Base-by-base conservation (phyloP, 2,113 vertebrate genomes). In the Pedetes capensis region DNA sequence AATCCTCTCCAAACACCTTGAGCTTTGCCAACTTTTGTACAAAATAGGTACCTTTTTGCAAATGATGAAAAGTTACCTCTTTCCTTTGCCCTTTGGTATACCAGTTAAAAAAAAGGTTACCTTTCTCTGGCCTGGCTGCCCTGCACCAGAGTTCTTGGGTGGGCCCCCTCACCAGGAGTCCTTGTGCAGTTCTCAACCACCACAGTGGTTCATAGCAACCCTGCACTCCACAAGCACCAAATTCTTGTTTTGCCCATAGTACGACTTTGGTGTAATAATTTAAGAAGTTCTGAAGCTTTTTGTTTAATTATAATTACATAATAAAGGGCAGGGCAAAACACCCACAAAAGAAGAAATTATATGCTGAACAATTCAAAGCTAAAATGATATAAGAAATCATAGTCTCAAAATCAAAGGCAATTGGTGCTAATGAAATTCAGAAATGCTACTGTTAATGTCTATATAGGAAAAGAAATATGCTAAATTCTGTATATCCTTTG, bases 131-230 rank as follows among this genome's bases (percentile, higher is more conserved):
- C 16, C 25, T 32, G 55, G 55, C 12, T 66, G 47, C 39, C 34
- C 59, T 72, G n/a, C 11, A 18, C 5, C 11, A 51, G n/a, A 72
- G 75, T 5, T 76, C 25, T 11, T 23, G 6, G 10, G 49, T 14
- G 18, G 17, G 23, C 3, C 10, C 72, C n/a, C 1, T 1, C 39
- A 20, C 66, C 39, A 2, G 42, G 37, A 2, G 39, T 47, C 51
- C 27, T 18, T 42, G n/a, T 16, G 11, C 0, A 0, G 2, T 16
- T 4, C 1, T 1, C n/a, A 34, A 2, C 27, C n/a, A 6, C 8
- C 20, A 20, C 22, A 49, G 7, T 8, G 27, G 53, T 27, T 82
- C 37, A 27, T 12, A 34, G 6, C 27, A 51, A 51, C 27, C 8
- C 25, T 49, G 4, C 34, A 87, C 20, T 84, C 16, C 49, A 37